Percentiles rank a stretch among this genome's conserved stretches.
phyloP scores from a whole-genome alignment of 2,888 invertebrate genomes.

The Pantelozetes paolii region DNA sequence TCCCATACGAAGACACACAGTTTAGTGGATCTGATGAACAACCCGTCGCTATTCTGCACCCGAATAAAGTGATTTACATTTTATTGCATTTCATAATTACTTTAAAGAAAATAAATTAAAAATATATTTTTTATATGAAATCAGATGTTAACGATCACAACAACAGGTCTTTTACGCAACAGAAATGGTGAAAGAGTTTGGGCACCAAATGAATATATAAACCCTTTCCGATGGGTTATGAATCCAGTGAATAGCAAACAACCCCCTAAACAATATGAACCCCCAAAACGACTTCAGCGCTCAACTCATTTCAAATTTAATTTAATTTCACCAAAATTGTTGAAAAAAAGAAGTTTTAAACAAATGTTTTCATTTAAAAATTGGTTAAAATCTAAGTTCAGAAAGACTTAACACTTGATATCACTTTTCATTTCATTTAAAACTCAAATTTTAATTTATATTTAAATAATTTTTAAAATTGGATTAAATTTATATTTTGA shows the following conservation, averaged over 20 bases:
- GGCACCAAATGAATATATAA: background rate
- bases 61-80: conserved; percentile 30
- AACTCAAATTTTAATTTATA: background rate
- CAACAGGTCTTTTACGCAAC: background rate
- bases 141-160: conserved; percentile 14
- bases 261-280: background rate
- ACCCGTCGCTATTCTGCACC: conserved; percentile 15
- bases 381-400: background rate
- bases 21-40: background rate
- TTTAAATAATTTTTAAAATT: conserved; percentile 4
- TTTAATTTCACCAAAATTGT: background rate
- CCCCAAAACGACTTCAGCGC: background rate
- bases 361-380: background rate
- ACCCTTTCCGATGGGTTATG: background rate
- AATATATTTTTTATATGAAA: background rate
- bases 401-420: background rate
- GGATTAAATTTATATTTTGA: too few species aligned
- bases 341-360: conserved; percentile 1
- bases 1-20: background rate
- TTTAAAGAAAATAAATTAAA: background rate
- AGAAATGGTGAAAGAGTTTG: background rate
- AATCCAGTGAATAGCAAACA: background rate
- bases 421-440: background rate
- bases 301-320: background rate
- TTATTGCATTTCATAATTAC: background rate